These are phyloP conservation scores for Mechanitis mazaeus DNA, from an alignment of 2,888 invertebrate genomes.

Conservation along the genomic window DNA sequence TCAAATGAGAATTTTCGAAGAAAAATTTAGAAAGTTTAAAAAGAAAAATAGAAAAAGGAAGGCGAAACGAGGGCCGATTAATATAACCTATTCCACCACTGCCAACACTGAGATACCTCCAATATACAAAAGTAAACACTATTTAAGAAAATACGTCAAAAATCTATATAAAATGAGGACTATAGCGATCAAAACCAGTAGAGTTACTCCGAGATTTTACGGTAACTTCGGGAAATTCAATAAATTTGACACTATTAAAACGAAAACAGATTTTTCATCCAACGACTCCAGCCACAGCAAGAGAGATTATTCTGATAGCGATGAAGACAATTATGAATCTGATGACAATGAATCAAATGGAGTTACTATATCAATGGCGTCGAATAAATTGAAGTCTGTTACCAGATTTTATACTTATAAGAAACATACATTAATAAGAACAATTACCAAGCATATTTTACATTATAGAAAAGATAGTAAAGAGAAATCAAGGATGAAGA, in stretches of 20 bases:
- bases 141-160: constrained; percentile 25
- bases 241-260: constrained; percentile 11
- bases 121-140: constrained; percentile 29
- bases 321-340: background rate
- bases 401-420: too few species aligned
- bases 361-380: too few species aligned
- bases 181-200: constrained; percentile 21
- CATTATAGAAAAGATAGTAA: too few species aligned
- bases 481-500: too few species aligned
- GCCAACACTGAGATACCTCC: constrained; percentile 18
- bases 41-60: constrained; percentile 15
- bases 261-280: too few species aligned
- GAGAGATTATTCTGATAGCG: constrained; percentile 15
- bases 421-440: too few species aligned
- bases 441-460: too few species aligned
- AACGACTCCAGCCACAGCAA: constrained; percentile 7
- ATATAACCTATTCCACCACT: constrained; percentile 16
- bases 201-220: constrained; percentile 13
- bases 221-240: constrained; percentile 23
- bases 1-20: constrained; percentile 20
- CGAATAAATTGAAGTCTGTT: too few species aligned
- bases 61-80: constrained; percentile 19
- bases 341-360: too few species aligned
- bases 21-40: constrained; percentile 12
- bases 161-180: constrained; percentile 27